Conservation (phyloP, 1,140 invertebrate species). For the Macrotrachela quadricornifera region DNA sequence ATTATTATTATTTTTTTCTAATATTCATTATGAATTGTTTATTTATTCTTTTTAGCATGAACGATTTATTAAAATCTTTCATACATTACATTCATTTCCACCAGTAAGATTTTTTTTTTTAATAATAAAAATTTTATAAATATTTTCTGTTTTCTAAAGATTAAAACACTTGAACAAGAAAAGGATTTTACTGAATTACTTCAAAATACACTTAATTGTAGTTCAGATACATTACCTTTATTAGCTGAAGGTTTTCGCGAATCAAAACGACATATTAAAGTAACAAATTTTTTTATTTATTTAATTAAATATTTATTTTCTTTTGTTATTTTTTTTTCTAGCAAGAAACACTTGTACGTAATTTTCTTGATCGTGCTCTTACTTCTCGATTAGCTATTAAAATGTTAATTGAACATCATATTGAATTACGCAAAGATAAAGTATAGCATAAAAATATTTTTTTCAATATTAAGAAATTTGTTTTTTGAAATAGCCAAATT, state of each 20-base stretch:
- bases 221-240: slow-evolving; percentile 37
- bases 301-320: too few species aligned
- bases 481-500: slow-evolving; percentile 31
- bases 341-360: slow-evolving; percentile 32
- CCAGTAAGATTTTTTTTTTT: slow-evolving; percentile 22
- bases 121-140: not conserved
- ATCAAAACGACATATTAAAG: slow-evolving; percentile 32
- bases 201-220: slow-evolving; percentile 34
- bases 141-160: slow-evolving; percentile 15
- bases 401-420: slow-evolving; percentile 39
- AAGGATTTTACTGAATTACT: slow-evolving; percentile 31
- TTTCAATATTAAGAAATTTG: slow-evolving; percentile 11
- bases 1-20: too few species aligned
- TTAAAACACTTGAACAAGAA: slow-evolving; percentile 31
- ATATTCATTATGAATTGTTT: too few species aligned
- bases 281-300: slow-evolving; percentile 14
- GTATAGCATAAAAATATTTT: not conserved
- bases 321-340: slow-evolving; percentile 12
- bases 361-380: slow-evolving; percentile 35
- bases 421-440: not conserved
- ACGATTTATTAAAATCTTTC: slow-evolving; percentile 3
- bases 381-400: slow-evolving; percentile 39
- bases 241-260: slow-evolving; percentile 39
- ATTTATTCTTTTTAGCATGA: not conserved
- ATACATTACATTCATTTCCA: slow-evolving; percentile 19